phyloP scores from a whole-genome alignment of 2,888 invertebrate species.

The Globia sparganii region DNA sequence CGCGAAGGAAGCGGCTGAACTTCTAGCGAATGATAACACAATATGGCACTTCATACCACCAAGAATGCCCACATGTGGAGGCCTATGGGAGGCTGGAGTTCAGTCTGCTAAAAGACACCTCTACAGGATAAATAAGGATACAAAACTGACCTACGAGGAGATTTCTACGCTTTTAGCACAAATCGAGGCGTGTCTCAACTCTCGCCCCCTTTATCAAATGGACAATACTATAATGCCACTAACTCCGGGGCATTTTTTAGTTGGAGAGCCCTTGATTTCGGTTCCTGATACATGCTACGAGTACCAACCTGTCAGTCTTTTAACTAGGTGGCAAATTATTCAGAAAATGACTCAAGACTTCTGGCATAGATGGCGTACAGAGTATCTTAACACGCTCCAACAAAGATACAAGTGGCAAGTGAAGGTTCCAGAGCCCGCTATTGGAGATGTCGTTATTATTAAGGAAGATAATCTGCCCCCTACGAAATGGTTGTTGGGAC shows the following conservation, averaged over 20 bases:
- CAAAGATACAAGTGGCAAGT: background rate
- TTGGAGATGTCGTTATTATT: background rate
- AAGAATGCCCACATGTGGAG: background rate
- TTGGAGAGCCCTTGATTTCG: background rate
- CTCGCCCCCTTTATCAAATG: background rate
- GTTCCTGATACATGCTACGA: background rate
- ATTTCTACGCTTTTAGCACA: background rate
- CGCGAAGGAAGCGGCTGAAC: background rate
- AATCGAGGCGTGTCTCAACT: background rate
- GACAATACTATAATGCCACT: background rate
- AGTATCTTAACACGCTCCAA: background rate
- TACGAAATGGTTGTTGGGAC: background rate
- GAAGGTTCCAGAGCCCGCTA: background rate
- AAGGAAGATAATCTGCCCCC: background rate
- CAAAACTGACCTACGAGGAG: background rate
- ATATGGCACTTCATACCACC: slow-evolving; percentile 13
- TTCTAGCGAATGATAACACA: too few species aligned
- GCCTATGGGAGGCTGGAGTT: background rate
- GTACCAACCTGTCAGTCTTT: background rate
- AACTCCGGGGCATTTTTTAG: background rate
- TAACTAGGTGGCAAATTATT: background rate
- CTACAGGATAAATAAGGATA: background rate
- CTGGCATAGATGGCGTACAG: background rate
- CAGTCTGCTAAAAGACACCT: background rate
- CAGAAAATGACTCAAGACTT: background rate